A percentile compares a stretch with the other conserved stretches of the same genome.
phyloP scores from a whole-genome alignment of 2,888 invertebrate genomes.

The Crepidodera aurea region DNA sequence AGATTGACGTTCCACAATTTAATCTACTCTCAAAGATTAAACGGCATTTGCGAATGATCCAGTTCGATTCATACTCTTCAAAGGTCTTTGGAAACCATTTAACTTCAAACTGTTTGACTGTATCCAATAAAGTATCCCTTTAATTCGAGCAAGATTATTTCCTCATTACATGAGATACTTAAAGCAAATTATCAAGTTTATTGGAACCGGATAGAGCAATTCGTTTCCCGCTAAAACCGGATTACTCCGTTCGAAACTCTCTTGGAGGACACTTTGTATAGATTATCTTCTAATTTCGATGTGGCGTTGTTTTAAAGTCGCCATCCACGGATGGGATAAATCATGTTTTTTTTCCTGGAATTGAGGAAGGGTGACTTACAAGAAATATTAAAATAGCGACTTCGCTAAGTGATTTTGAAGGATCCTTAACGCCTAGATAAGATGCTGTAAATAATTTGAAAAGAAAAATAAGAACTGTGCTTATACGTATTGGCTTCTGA shows the following conservation, averaged over 20 bases:
- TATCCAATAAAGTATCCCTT: neutral
- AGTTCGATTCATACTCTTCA: neutral
- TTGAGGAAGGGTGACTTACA: no score
- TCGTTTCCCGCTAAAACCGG: slow-evolving; percentile 7
- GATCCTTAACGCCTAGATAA: neutral
- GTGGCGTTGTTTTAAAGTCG: neutral
- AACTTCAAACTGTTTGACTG: neutral
- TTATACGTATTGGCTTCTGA: no score
- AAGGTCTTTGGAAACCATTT: neutral
- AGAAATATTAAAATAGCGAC: no score
- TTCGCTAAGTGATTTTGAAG: no score
- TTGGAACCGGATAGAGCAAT: neutral
- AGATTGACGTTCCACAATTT: no score
- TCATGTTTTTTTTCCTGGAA: neutral
- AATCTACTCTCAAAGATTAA: no score
- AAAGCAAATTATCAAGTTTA: neutral
- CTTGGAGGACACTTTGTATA: slow-evolving; percentile 1
- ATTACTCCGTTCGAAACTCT: slow-evolving; percentile 7
- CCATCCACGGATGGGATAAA: neutral
- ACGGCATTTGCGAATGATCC: no score
- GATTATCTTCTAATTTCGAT: slow-evolving; percentile 9
- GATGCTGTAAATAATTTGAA: neutral
- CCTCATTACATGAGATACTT: neutral
- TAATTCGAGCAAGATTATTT: neutral
- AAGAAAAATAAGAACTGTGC: no score